Conservation (phyloP, 23 tunicate genomes). For the Pegea sp. region DNA sequence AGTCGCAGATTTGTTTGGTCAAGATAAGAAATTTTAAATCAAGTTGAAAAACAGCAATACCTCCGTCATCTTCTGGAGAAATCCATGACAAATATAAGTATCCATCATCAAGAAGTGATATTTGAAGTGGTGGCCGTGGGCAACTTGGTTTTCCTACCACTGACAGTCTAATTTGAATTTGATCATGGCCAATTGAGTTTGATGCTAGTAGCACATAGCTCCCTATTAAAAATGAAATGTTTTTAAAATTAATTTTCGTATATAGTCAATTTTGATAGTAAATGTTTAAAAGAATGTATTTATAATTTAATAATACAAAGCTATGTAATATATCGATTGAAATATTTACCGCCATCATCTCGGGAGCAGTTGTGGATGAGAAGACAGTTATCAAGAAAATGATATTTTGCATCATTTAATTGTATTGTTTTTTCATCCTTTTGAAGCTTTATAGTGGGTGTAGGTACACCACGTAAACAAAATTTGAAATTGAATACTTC, state of each 20-base stretch:
- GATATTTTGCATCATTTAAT: no score
- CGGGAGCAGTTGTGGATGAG: slow-evolving; percentile 62
- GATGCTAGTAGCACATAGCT: no score
- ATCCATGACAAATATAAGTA: slow-evolving; percentile 65
- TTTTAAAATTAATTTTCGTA: no score
- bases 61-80: slow-evolving; percentile 67
- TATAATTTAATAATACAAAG: no score
- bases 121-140: slow-evolving; percentile 31
- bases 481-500: slow-evolving; percentile 70
- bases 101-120: slow-evolving; percentile 56
- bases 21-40: no score
- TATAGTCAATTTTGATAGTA: no score
- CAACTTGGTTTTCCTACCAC: slow-evolving; percentile 78
- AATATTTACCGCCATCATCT: slow-evolving; percentile 73
- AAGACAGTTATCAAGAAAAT: slow-evolving; percentile 54
- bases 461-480: slow-evolving; percentile 67
- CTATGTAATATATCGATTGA: no score
- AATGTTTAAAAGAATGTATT: no score
- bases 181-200: no score
- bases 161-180: slow-evolving; percentile 39
- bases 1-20: no score
- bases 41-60: no score
- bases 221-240: no score
- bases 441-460: slow-evolving; percentile 54
- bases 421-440: slow-evolving; percentile 42